Base-by-base conservation (phyloP, 2,888 invertebrate species). In the Drosophila anomalata region DNA sequence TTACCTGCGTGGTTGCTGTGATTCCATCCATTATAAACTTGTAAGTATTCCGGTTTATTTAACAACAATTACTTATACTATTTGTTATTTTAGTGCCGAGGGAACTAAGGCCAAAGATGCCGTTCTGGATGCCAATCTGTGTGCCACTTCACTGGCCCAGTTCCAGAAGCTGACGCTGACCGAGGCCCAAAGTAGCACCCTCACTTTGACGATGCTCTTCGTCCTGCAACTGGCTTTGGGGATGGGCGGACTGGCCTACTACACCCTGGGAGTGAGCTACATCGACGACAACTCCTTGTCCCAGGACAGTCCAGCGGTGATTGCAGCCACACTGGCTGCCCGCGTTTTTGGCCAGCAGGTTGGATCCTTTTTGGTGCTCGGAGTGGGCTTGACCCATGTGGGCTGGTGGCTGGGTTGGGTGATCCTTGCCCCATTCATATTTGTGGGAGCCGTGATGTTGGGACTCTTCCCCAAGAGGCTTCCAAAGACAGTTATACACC, bases 221-320 rank as follows among this genome's bases (percentile, higher is more conserved):
- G 65, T 92, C 0, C 91, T 93, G 0, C 93, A 94, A 80, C 77
- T 93, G 51, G 82, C 92, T 0, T 89, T 92, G 52, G 93, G 93
- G 54, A 82, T 93, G 61, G 93, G 92, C 0, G 91, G 91, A 14
- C 84, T 93, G 31, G 92, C 93, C 0, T 93, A 93, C 75, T 93
- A 93, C 47, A 91, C 93, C 0, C 92, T 94, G 17, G 94, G 94
- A 7, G 89, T 94, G 20, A 93, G 93, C 4, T 94, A 94, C 76
- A 90, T 94, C 8, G 94, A 94, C 69, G 94, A 94, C 75, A 94
- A 94, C 80, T 93, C 93, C 0, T 90, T 92, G 24, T 92, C 91
- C 20, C 90, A 92, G 53, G 92, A 93, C 50, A 92, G 93, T 66
- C 92, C 94, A 0, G 91, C 92, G 0, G 91, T 91, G 31, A 91